Evolutionary conservation across 2,797 vertebrate species (phyloP).

Genomic region (Enteromius mattozi): DNA sequence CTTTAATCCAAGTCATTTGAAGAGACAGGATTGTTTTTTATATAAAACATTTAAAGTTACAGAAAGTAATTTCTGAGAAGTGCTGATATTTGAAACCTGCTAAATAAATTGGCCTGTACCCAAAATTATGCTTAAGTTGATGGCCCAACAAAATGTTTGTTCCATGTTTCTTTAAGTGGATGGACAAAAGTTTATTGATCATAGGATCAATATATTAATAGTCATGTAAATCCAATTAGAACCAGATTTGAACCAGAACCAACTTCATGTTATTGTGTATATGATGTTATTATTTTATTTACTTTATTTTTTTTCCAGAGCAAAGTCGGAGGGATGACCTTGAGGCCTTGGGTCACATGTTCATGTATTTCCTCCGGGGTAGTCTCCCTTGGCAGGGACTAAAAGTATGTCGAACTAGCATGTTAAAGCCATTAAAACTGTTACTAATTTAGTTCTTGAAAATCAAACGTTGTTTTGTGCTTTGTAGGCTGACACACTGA

Average conservation of each 20-base stretch:
- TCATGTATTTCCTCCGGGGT: slow-evolving; percentile 99
- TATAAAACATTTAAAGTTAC: background rate
- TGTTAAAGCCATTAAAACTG: background rate
- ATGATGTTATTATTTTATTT: background rate
- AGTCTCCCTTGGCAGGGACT: slow-evolving; percentile 98
- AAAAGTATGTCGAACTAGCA: slow-evolving; percentile 81
- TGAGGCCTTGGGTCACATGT: slow-evolving; percentile 99
- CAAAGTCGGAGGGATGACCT: slow-evolving; percentile 98
- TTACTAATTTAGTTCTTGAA: background rate
- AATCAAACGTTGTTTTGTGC: slow-evolving; percentile 67
- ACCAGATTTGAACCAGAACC: background rate
- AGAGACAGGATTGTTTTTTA: background rate
- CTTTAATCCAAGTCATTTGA: background rate
- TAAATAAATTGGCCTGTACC: no score
- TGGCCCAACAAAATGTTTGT: no score
- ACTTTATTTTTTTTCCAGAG: slow-evolving; percentile 79
- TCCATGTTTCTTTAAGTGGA: background rate
- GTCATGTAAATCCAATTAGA: background rate
- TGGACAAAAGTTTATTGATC: background rate
- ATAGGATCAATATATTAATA: background rate
- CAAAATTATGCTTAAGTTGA: no score
- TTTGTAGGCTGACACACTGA: slow-evolving; percentile 86
- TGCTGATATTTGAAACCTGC: no score
- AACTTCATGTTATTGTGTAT: background rate
- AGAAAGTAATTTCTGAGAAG: no score